Evolutionary conservation across 1,140 invertebrate species (phyloP).

Genomic region (Pantala flavescens): DNA sequence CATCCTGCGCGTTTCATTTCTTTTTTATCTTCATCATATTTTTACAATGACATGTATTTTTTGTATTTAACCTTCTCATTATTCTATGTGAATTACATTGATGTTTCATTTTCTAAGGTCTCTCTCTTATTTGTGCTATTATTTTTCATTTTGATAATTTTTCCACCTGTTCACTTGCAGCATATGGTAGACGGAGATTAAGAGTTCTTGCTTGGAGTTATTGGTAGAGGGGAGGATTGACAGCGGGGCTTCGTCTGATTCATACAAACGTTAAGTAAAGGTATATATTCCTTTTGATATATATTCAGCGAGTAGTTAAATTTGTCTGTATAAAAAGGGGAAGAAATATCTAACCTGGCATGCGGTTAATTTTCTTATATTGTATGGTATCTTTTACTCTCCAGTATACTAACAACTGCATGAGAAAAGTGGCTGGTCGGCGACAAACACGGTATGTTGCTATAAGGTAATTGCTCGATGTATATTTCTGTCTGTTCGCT

Average conservation of each 20-base stretch:
- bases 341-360: not conserved
- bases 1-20: too few relatives aligned
- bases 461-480: not conserved
- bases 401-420: constrained; percentile 9
- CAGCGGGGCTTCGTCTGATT: not conserved
- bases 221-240: not conserved
- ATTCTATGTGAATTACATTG: not conserved
- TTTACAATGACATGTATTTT: too few relatives aligned
- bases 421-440: constrained; percentile 2
- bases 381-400: constrained; percentile 5
- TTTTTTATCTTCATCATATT: too few relatives aligned
- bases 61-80: not conserved
- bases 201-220: not conserved
- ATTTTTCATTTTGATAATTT: not conserved
- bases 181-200: not conserved
- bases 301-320: not conserved
- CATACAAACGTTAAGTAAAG: not conserved
- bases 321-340: not conserved
- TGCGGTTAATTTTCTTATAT: not conserved
- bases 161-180: not conserved
- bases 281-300: constrained; percentile 1
- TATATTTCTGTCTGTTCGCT: not conserved
- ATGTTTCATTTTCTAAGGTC: not conserved
- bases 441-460: not conserved
- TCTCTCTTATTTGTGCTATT: not conserved